Evolutionary conservation across 2,797 vertebrate species (phyloP).

Genomic region (Schizothorax lantsangensis): DNA sequence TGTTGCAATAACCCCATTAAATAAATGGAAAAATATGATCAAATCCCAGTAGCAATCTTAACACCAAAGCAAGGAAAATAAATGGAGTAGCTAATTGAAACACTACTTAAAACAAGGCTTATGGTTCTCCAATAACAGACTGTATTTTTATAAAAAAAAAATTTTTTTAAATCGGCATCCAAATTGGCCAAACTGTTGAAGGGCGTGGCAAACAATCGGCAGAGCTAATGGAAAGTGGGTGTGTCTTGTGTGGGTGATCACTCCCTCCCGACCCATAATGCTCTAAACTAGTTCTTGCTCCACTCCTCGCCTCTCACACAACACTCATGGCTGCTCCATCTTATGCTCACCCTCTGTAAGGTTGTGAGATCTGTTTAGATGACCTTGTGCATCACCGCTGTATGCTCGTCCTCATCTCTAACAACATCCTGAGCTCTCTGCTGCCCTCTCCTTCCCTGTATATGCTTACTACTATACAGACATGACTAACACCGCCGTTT

Average conservation of each 20-base stretch:
- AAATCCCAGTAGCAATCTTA: neutral
- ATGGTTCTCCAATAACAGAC: neutral
- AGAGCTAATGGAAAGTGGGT: conserved; percentile 70
- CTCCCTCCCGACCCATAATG: conserved; percentile 78
- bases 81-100: conserved; percentile 1
- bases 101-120: neutral
- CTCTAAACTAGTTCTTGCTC: conserved; percentile 87
- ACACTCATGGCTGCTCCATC: conserved; percentile 88
- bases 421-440: conserved; percentile 73
- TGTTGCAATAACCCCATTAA: conserved; percentile 17
- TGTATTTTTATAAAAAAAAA: too few relatives aligned
- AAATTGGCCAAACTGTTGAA: neutral
- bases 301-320: conserved; percentile 73
- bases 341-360: conserved; percentile 72
- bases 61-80: neutral
- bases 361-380: conserved; percentile 81
- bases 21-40: conserved; percentile 17
- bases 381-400: conserved; percentile 88
- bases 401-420: conserved; percentile 91
- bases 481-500: conserved; percentile 78
- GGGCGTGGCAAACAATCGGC: neutral
- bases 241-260: conserved; percentile 81
- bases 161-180: neutral
- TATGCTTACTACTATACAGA: conserved; percentile 72
- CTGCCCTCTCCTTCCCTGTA: conserved; percentile 65